Evolutionary conservation across 2,888 invertebrate species (phyloP).

Genomic region (Volucella zonaria): DNA sequence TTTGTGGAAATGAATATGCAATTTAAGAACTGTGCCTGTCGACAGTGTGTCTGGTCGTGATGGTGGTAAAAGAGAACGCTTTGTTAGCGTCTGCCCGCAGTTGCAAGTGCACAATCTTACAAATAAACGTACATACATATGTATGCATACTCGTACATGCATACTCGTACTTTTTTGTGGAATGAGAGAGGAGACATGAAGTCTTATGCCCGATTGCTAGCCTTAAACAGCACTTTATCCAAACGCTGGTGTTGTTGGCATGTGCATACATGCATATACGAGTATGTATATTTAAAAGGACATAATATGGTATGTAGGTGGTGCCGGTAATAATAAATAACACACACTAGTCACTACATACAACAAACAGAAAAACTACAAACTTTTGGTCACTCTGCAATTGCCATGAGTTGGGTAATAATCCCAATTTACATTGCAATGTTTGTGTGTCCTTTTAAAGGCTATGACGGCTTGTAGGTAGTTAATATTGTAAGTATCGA

Average conservation of each 20-base stretch:
- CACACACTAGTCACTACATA: slow-evolving; percentile 12
- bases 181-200: slow-evolving; percentile 48
- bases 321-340: background rate
- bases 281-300: too few species aligned
- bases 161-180: slow-evolving; percentile 29
- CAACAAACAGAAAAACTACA: background rate
- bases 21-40: slow-evolving; percentile 57
- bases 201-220: slow-evolving; percentile 48
- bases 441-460: too few species aligned
- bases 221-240: slow-evolving; percentile 54
- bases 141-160: background rate
- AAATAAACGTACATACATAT: slow-evolving; percentile 1
- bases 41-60: slow-evolving; percentile 58
- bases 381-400: background rate
- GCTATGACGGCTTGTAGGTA: too few species aligned
- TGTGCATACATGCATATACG: too few species aligned
- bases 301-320: background rate
- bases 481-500: too few species aligned
- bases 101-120: slow-evolving; percentile 49
- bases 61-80: slow-evolving; percentile 3
- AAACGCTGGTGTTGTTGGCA: slow-evolving; percentile 2
- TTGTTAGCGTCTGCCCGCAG: slow-evolving; percentile 10
- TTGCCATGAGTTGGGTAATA: slow-evolving; percentile 27
- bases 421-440: slow-evolving; percentile 26
- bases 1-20: slow-evolving; percentile 52